Percentiles rank a stretch among this genome's conserved stretches.
phyloP scores from a whole-genome alignment of 2,113 vertebrate genomes.

The Vidua chalybeata region DNA sequence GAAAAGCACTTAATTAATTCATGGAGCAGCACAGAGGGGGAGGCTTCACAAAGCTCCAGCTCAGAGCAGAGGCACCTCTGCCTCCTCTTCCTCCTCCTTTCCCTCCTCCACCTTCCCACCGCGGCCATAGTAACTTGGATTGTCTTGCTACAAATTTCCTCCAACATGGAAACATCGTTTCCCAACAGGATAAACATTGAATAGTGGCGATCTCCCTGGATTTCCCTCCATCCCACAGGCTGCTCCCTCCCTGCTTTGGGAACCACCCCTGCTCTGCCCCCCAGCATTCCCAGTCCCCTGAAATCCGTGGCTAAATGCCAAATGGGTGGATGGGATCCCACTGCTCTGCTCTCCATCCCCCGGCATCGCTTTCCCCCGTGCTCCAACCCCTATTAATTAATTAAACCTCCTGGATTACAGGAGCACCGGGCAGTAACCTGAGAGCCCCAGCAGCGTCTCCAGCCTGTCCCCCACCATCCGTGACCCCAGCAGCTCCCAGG shows the following conservation, averaged over 20 bases:
- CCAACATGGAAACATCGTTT: accelerated
- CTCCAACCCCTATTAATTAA: not conserved
- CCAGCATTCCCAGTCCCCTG: accelerated
- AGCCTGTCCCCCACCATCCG: accelerated
- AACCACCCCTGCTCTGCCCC: not conserved
- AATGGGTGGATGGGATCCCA: accelerated
- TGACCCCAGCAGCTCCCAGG: not conserved
- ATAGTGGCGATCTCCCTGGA: accelerated
- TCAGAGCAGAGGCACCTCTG: not conserved
- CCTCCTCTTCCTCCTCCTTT: not conserved
- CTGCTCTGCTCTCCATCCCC: not conserved
- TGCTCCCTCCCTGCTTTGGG: accelerated
- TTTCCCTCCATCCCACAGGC: accelerated
- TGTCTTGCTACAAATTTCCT: not conserved
- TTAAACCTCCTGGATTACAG: not conserved
- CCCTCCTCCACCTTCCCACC: not conserved
- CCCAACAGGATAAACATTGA: not conserved
- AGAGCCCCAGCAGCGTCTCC: not conserved
- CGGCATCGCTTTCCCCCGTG: not conserved
- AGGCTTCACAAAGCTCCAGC: not conserved
- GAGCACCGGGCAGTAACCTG: not conserved
- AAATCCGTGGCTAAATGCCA: accelerated
- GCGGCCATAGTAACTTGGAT: not conserved
- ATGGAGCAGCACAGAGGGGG: not conserved
- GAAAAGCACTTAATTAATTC: conserved; percentile 38